A percentile compares a stretch with the other conserved stretches of the same genome.
Evolutionary conservation across 2,113 vertebrate species (phyloP).

Genomic region (Danionella cerebrum): DNA sequence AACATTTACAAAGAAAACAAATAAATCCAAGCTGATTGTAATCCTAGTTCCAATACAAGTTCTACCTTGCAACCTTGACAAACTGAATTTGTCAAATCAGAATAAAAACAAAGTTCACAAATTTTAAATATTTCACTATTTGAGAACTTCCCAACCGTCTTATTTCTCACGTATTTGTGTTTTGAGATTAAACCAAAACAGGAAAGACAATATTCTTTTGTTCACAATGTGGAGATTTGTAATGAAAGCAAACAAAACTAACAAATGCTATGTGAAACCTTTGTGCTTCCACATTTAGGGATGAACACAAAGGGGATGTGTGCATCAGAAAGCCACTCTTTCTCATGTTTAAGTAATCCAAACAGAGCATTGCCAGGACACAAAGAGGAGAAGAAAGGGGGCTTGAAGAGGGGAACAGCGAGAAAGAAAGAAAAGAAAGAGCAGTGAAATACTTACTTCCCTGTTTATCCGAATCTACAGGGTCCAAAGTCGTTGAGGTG

Average conservation of each 20-base stretch:
- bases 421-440: slow-evolving; percentile 52
- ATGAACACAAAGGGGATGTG: neutral
- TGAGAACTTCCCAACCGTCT: no score
- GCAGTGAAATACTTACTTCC: slow-evolving; percentile 77
- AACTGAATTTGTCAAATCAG: no score
- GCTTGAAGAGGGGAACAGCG: neutral
- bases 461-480: slow-evolving; percentile 84
- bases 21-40: no score
- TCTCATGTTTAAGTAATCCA: slow-evolving; percentile 8
- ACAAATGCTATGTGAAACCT: neutral
- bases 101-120: no score
- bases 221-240: neutral
- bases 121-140: no score
- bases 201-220: neutral
- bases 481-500: slow-evolving; percentile 67
- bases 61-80: no score
- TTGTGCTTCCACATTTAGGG: neutral
- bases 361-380: slow-evolving; percentile 6
- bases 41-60: no score
- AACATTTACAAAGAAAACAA: no score
- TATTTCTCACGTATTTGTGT: neutral
- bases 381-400: neutral
- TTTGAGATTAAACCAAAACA: neutral
- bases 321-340: neutral
- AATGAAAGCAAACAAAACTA: neutral